Evolutionary conservation across 1,140 invertebrate genomes (phyloP), one percentile per base, ranked within the genome.

Genomic region (Drosophila lini): DNA sequence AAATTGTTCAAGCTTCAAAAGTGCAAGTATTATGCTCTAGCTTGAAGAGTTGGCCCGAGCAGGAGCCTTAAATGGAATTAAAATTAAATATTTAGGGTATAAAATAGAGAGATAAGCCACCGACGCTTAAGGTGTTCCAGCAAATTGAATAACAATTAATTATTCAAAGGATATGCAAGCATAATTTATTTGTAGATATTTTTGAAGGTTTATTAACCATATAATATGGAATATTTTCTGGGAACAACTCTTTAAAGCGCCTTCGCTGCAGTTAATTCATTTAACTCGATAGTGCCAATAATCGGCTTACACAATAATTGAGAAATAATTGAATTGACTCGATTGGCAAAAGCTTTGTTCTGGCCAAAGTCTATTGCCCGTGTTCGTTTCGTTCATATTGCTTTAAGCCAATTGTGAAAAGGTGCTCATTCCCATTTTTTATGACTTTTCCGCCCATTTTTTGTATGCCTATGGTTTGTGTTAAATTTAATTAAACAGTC

Each of bases 401-500:
- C 52, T 38, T 59, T 58, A 71, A 73, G 65, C 67, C 65, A 73
- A 73, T 73, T 73, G 65, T 15, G 34, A 55, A 55, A 38, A 55
- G 52, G 34, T 38, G 9, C 34, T 15, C 52, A 55, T n/a, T 25
- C 13, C 19, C 2, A 10, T 5, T 25, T 55, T 22, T 38, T 36
- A n/a, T 36, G 32, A 22, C 31, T 62, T 34, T 45, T 61, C n/a
- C 22, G 8, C 6, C 5, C 1, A 22, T 5, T 32, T 65, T 42
- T 50, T 67, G 42, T 41, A 9, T 36, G 34, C 22, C 45, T n/a
- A 59, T 56, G 53, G 64, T 70, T 86, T 75, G 50, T 76, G 73
- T 68, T 77, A 50, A 82, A 82, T 86, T 85, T 86, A 85, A 85
- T 85, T 82, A 85, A 85, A 73, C 75, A 81, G 69, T 81, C 68